Conservation (phyloP, 2,888 invertebrate genomes). For the Stenodera caucasica region DNA sequence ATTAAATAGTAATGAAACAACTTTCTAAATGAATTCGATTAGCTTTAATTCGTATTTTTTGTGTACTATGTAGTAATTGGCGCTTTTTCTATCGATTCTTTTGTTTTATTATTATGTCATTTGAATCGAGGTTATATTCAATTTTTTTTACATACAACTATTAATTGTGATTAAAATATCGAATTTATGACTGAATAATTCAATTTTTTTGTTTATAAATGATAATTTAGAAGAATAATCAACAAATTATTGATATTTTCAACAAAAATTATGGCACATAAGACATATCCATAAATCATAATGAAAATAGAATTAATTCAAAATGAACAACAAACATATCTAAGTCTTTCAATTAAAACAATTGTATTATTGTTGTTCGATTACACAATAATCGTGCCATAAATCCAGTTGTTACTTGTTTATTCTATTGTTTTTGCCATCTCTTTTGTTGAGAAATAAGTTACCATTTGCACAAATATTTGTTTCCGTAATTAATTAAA, state of each 20-base stretch:
- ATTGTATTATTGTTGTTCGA: too few species aligned
- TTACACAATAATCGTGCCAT: neutral
- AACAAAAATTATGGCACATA: neutral
- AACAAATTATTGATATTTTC: too few species aligned
- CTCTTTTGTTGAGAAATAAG: neutral
- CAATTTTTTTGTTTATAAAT: too few species aligned
- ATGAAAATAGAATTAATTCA: too few species aligned
- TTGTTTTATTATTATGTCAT: too few species aligned
- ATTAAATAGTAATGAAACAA: neutral
- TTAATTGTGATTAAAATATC: neutral
- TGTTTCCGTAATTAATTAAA: slow-evolving; percentile 10
- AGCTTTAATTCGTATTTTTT: neutral
- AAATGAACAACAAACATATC: neutral
- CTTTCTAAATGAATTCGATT: slow-evolving; percentile 1
- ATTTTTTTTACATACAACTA: too few species aligned
- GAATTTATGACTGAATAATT: too few species aligned
- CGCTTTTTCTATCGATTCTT: too few species aligned
- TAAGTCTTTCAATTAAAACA: neutral
- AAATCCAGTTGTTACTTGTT: neutral
- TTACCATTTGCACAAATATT: slow-evolving; percentile 21
- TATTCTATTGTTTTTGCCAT: neutral
- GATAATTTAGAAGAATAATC: too few species aligned
- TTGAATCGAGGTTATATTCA: too few species aligned
- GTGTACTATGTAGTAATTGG: too few species aligned
- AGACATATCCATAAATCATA: neutral